These are phyloP conservation scores for Ptyas mucosa DNA, from an alignment of 2,113 vertebrate genomes.

Conservation along the genomic window DNA sequence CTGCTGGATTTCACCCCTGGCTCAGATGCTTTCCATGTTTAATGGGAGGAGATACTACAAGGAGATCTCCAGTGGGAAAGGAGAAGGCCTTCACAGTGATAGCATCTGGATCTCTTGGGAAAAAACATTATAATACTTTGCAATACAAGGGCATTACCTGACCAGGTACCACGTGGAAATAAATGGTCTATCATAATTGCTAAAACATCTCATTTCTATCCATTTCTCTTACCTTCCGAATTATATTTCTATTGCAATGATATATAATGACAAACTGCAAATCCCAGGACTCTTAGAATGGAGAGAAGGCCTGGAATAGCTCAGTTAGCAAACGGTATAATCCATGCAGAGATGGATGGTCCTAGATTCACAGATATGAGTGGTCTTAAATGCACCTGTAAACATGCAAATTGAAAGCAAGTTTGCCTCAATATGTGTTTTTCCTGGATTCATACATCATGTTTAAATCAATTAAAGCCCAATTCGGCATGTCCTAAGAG, in stretches of 20 bases:
- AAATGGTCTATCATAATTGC: not conserved
- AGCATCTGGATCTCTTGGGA: no score
- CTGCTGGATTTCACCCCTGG: no score
- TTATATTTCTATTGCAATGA: not conserved
- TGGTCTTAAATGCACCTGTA: not conserved
- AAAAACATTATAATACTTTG: not conserved
- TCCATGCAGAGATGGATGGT: not conserved
- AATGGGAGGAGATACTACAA: no score
- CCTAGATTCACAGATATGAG: not conserved
- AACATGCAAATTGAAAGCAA: not conserved
- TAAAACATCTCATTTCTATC: not conserved
- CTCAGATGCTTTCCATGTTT: no score
- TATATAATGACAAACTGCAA: not conserved
- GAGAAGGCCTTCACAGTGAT: no score
- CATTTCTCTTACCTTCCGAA: not conserved
- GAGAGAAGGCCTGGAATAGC: not conserved
- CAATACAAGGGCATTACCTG: not conserved
- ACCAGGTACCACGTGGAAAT: not conserved
- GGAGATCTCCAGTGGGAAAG: no score
- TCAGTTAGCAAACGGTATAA: not conserved
- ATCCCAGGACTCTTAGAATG: not conserved
- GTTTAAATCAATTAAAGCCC: not conserved
- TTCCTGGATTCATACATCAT: not conserved
- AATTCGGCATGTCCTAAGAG: not conserved
- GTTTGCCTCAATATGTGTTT: not conserved